These are phyloP conservation scores for Gymnoscopelus braueri DNA, from an alignment of 2,797 vertebrate species.

Conservation along the genomic window DNA sequence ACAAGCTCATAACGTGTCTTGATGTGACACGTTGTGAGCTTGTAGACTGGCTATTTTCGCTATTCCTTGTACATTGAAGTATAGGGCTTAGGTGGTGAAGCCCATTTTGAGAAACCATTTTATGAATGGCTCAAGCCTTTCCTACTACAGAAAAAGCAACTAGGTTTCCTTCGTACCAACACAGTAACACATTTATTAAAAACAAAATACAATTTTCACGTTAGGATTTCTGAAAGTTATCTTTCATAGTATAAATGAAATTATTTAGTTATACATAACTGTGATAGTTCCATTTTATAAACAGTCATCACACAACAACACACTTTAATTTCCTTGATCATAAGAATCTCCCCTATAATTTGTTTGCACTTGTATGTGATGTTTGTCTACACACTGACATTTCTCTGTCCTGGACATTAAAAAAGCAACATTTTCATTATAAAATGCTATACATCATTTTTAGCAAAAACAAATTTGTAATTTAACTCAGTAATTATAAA, in stretches of 20 bases:
- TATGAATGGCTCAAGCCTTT: neutral
- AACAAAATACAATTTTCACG: slow-evolving; percentile 30
- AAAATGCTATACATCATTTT: slow-evolving; percentile 19
- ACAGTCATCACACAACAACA: slow-evolving; percentile 2
- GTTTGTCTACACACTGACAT: neutral
- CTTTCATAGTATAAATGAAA: slow-evolving; percentile 33
- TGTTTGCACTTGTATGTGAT: neutral
- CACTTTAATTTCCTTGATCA: neutral
- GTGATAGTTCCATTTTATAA: too few species aligned
- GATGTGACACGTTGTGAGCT: too few species aligned
- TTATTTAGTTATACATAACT: neutral
- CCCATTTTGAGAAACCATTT: neutral
- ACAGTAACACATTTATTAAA: slow-evolving; percentile 51
- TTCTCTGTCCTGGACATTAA: slow-evolving; percentile 24
- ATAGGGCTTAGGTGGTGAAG: neutral
- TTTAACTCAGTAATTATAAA: slow-evolving; percentile 14
- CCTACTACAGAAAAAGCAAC: neutral
- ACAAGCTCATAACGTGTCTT: too few species aligned
- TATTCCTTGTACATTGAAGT: too few species aligned
- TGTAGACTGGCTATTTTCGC: too few species aligned
- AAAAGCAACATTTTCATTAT: slow-evolving; percentile 5
- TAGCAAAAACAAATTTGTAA: slow-evolving; percentile 29
- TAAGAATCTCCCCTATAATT: neutral
- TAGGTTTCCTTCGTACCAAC: slow-evolving; percentile 4
- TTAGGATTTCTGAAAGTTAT: slow-evolving; percentile 21